phyloP scores from a whole-genome alignment of 53 echinoderm and acorn worm species.

The Antedon mediterranea region DNA sequence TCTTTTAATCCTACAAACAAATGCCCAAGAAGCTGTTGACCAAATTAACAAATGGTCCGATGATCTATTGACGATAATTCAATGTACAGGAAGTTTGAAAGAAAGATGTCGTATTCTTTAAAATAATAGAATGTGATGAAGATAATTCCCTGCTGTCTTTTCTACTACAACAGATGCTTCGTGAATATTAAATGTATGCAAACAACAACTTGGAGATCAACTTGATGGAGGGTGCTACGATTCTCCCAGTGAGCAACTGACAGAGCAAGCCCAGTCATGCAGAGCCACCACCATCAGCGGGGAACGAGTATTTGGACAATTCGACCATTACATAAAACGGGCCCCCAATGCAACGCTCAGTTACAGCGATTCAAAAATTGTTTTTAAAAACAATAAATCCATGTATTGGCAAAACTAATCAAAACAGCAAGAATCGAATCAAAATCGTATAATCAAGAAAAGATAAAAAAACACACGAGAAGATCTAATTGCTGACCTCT shows the following conservation, averaged over 20 bases:
- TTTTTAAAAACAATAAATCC: not conserved
- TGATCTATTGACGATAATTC: not conserved
- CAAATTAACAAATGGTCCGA: not conserved
- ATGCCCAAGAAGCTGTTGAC: not conserved
- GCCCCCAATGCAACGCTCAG: not conserved
- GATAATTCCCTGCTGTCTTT: not conserved
- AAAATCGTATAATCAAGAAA: not conserved
- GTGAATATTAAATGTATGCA: not conserved
- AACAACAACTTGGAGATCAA: not conserved
- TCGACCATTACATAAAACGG: not conserved
- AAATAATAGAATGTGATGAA: not conserved
- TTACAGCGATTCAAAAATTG: not conserved
- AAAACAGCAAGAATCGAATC: not conserved
- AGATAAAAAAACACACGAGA: no score
- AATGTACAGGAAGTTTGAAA: not conserved
- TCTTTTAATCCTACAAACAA: not conserved
- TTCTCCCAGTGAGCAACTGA: not conserved
- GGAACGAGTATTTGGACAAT: constrained; percentile 6
- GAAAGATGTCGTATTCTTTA: not conserved
- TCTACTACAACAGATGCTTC: not conserved
- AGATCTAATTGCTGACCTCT: not conserved
- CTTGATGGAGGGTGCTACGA: not conserved
- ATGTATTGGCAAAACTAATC: not conserved
- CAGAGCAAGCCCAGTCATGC: not conserved
- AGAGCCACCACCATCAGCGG: constrained; percentile 4